Evolutionary conservation across 2,888 invertebrate species (phyloP), one percentile per base, ranked within the genome.

Genomic region (Scaptomyza parva): DNA sequence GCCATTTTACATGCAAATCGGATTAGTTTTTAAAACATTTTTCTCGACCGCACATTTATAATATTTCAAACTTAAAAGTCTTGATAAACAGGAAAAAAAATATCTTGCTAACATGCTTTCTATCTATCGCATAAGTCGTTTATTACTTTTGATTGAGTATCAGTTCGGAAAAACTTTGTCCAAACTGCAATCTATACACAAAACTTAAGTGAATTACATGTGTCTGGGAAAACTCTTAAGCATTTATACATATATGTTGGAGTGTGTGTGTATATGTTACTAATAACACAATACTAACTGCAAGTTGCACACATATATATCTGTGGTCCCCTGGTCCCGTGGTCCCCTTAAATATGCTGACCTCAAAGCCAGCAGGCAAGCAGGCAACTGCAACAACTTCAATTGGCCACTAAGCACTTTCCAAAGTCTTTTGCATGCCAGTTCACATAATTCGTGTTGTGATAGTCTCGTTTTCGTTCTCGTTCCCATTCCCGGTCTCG

Each of bases 331-430:
- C 30, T n/a, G 6, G 40, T 28, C 22, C n/a, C 9, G 2, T 22
- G 22, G 2, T 17, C 12, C 18, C 18, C 17, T 33, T 35, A 45
- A 59, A 50, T 57, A 22, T 75, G 53, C 53, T 76, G 71, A 71
- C 76, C 76, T 58, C 51, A 50, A 43, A 39, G 14, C 20, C 39
- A 30, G 14, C 26, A 14, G 69, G 28, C 40, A 44, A 28, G 22
- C 57, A 54, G 28, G 40, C 52, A 76, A 58, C 59, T 66, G 62
- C 64, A 87, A 85, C 86, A 81, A 85, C 86, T 85, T 50, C 86
- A 82, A 88, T 86, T 82, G 84, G 73, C 82, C 88, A 83, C 66
- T 69, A 83, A 88, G 73, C 84, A 88, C 82, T 82, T 82, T 88
- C 86, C 73, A 79, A 82, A 88, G 84, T 66, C 74, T 84, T 86